Conservation (phyloP, 2,888 invertebrate genomes). For the Hemaris fuciformis region DNA sequence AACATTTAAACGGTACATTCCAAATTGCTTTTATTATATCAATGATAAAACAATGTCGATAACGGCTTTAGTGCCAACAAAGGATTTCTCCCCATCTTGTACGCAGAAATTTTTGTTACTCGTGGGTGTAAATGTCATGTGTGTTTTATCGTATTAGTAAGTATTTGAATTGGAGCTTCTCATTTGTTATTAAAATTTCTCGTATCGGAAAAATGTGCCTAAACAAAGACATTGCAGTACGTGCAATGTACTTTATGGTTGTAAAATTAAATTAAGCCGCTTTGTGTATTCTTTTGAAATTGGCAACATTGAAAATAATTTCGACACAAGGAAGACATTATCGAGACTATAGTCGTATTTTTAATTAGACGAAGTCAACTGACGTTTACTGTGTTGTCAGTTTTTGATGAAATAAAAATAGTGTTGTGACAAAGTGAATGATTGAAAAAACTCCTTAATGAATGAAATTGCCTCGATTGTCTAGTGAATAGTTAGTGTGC, state of each 20-base stretch:
- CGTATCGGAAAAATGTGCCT: constrained; percentile 60
- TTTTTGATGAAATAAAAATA: too few relatives aligned
- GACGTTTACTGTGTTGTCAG: too few relatives aligned
- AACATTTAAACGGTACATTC: not conserved
- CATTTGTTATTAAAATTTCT: constrained; percentile 22
- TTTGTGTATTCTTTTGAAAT: not conserved
- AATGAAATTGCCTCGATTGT: too few relatives aligned
- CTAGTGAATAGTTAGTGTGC: too few relatives aligned
- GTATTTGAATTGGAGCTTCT: constrained; percentile 28
- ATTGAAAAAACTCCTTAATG: too few relatives aligned
- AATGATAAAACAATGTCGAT: not conserved
- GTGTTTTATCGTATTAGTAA: constrained; percentile 15
- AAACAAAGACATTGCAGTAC: constrained; percentile 41
- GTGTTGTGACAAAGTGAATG: too few relatives aligned
- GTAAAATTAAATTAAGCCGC: constrained; percentile 13
- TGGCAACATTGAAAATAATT: not conserved
- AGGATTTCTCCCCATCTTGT: not conserved
- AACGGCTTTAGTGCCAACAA: not conserved
- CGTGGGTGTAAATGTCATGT: not conserved
- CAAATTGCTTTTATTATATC: not conserved
- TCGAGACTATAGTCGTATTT: too few relatives aligned
- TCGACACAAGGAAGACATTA: too few relatives aligned
- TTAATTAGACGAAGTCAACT: too few relatives aligned
- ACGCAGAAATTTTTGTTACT: not conserved
- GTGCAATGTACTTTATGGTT: not conserved